Conservation (phyloP, 2,113 vertebrate genomes). For the Oriolus oriolus region DNA sequence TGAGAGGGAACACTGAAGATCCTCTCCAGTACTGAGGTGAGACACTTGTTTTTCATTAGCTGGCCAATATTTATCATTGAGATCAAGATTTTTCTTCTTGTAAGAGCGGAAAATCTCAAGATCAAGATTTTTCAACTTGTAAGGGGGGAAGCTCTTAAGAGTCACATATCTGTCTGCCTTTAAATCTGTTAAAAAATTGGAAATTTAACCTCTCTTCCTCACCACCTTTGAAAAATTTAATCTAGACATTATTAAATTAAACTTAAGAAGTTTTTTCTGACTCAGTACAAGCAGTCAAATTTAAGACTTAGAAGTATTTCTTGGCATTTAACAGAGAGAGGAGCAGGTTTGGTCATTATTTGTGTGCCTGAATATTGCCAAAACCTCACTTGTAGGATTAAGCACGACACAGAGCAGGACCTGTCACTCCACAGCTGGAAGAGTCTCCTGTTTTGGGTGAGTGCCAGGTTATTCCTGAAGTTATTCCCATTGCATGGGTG, state of each 20-base stretch:
- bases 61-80: background rate
- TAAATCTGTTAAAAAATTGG: background rate
- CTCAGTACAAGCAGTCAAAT: background rate
- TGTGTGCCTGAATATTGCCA: background rate
- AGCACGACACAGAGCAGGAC: background rate
- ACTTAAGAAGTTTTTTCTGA: background rate
- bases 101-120: background rate
- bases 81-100: background rate
- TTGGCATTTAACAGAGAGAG: background rate
- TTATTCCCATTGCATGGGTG: background rate
- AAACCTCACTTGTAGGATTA: background rate
- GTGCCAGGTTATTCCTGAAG: too few species aligned
- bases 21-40: background rate
- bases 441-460: fast-evolving
- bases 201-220: background rate
- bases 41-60: background rate
- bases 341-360: background rate
- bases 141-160: too few species aligned
- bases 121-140: background rate
- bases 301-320: background rate
- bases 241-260: background rate
- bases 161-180: background rate
- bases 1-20: background rate
- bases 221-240: background rate
- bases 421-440: background rate